phyloP scores from a whole-genome alignment of 2,113 vertebrate species.

The Brachypteracias leptosomus region DNA sequence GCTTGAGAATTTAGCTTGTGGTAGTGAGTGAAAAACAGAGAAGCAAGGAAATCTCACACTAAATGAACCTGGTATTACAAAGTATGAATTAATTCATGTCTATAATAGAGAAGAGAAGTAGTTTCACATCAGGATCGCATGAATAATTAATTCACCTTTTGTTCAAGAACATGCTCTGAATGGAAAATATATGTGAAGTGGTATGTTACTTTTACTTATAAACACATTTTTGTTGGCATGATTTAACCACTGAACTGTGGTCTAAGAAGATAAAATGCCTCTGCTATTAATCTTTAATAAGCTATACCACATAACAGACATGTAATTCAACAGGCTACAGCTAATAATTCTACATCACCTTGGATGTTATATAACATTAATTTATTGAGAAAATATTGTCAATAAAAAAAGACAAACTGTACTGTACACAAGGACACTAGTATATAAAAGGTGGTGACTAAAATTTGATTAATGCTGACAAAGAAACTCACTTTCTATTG shows the following conservation, averaged over 20 bases:
- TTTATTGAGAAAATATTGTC: neutral
- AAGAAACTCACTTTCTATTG: neutral
- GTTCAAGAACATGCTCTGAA: neutral
- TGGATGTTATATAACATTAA: neutral
- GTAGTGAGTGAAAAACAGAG: neutral
- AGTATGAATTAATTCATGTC: neutral
- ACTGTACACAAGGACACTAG: neutral
- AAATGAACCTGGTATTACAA: neutral
- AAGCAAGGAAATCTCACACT: neutral
- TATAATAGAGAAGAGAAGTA: neutral
- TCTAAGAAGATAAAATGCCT: neutral
- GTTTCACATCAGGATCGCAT: neutral
- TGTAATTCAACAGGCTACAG: neutral
- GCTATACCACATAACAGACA: neutral
- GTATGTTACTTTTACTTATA: constrained; percentile 4
- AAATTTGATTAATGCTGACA: neutral
- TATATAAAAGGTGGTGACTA: neutral
- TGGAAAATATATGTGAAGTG: neutral
- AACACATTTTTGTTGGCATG: neutral
- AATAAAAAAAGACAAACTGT: neutral
- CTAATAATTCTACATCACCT: neutral
- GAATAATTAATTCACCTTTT: constrained; percentile 38
- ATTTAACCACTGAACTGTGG: neutral
- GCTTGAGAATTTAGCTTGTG: neutral
- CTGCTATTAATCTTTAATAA: constrained; percentile 12